A percentile compares a stretch with the other conserved stretches of the same genome.
Conservation (phyloP, 2,113 vertebrate genomes). For the Chionodraco myersi region DNA sequence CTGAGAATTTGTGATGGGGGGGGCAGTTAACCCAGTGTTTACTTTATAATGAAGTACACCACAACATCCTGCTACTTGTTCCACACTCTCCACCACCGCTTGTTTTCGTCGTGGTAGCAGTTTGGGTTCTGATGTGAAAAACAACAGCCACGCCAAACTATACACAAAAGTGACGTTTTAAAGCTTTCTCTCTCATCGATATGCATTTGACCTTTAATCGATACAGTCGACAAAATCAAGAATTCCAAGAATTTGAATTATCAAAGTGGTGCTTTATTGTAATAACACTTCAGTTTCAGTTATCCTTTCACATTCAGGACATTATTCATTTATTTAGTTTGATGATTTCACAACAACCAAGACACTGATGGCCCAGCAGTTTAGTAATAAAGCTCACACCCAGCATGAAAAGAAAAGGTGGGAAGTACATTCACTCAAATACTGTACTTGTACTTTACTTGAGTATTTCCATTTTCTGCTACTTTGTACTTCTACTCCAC, state of each 20-base stretch:
- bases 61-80: not conserved
- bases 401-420: no score
- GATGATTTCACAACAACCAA: not conserved
- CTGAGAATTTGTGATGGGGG: not conserved
- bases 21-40: not conserved
- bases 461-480: no score
- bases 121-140: not conserved
- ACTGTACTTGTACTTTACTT: no score
- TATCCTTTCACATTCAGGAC: not conserved
- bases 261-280: not conserved
- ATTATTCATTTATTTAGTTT: not conserved
- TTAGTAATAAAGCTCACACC: not conserved
- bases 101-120: not conserved
- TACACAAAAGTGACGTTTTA: no score
- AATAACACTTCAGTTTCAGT: not conserved
- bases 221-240: not conserved
- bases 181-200: not conserved
- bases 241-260: slow-evolving; percentile 22
- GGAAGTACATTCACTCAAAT: no score
- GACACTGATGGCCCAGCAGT: not conserved
- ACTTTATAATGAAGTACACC: rapidly evolving
- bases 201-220: slow-evolving; percentile 21
- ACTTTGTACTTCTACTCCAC: no score
- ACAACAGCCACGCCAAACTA: not conserved
- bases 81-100: not conserved